These are phyloP conservation scores for Notarius lentiginosus DNA, from an alignment of 2,113 vertebrate species.

Conservation along the genomic window DNA sequence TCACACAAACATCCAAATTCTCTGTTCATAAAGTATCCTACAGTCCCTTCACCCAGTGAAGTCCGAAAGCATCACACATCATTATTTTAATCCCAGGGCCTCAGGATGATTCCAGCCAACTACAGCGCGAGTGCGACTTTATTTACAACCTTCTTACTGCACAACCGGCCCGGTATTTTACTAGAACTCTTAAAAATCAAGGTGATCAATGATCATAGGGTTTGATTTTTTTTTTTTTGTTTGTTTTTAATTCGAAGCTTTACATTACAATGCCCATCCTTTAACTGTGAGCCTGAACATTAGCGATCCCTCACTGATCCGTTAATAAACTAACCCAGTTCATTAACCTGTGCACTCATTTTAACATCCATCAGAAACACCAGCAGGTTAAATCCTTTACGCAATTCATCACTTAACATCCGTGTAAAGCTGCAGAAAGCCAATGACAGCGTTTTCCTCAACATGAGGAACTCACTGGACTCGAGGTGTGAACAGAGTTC, in stretches of 20 bases:
- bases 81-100: neutral
- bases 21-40: neutral
- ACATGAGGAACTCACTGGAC: too few species aligned
- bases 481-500: too few species aligned
- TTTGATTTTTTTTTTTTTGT: neutral
- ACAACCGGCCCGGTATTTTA: neutral
- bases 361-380: neutral
- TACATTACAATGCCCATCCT: neutral
- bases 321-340: neutral
- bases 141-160: neutral
- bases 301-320: neutral
- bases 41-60: neutral
- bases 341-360: neutral
- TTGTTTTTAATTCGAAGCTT: neutral
- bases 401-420: neutral
- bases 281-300: neutral
- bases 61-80: neutral
- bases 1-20: neutral
- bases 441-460: neutral
- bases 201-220: neutral
- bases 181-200: neutral
- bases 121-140: neutral
- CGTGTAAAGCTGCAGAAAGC: neutral
- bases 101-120: neutral
- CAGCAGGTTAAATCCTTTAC: neutral